Evolutionary conservation across 2,797 vertebrate species (phyloP), one percentile per base, ranked within the genome.

Genomic region (Trematomus bernacchii): DNA sequence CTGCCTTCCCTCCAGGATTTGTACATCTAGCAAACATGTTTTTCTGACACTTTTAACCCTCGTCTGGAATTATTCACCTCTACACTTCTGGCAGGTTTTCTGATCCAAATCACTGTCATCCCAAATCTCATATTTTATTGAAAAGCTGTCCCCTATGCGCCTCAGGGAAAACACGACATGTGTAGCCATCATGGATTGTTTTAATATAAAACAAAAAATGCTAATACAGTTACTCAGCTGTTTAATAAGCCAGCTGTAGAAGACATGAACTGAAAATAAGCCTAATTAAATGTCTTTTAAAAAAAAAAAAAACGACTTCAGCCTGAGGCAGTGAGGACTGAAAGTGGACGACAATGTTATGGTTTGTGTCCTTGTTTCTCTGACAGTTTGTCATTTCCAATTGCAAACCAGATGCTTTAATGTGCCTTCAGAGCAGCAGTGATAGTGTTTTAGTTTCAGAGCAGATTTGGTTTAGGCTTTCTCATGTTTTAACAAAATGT

Each of bases 231-330:
- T 82, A 86, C 72, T 93, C 85, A 85, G 18, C 80, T 89, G 82
- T 89, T 86, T 83, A 87, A 90, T 86, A 88, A 82, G 85, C 78
- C 91, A 91, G 85, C 87, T 92, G 91, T 71, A 79, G 82, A 79
- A 83, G 79, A 88, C 60, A 13, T 86, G 80, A 80, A 82, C 62
- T 83, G 80, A 88, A 89, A 87, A 80, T 70, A 82, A 86, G 80
- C 66, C 80, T 82, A 84, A 87, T 89, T 89, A 87, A 84, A 80
- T 86, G 79, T 59, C 40, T 77, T 84, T 1, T n/a, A n/a, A 8
- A 9, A 68, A 51, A 71, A 76, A 62, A 59, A 59, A 62, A 54
- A 73, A 79, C 65, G n/a, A 63, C 40, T 78, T 65, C 44, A 62
- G 77, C 83, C 85, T 6, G 50, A 88, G 78, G 88, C 83, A 7